Evolutionary conservation across 2,888 invertebrate genomes (phyloP), one percentile per base, ranked within the genome.

Genomic region (Thera obeliscata): DNA sequence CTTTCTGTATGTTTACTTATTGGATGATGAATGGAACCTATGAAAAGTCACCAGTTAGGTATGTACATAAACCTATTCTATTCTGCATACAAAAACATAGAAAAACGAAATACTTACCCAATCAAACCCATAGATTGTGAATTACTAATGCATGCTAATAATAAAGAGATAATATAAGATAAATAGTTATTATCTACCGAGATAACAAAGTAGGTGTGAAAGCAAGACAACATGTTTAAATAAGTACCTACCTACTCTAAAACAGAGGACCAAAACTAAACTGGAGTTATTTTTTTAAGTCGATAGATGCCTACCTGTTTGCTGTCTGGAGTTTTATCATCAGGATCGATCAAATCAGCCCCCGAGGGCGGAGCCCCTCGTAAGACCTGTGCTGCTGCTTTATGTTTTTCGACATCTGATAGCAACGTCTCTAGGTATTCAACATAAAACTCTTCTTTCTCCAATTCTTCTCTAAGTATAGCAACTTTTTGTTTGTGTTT

Each of bases 401-500:
- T 97, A 83, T 97, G 96, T 81, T 96, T 96, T 84, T 97, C 97
- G 8, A 97, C 97, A 91, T 98, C 98, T 67, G 96, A 96, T 65
- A 98, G 89, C 74, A 98, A 90, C 73, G 97, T 95, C 85, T 98
- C 98, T 81, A 98, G 94, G 89, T 98, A 98, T 85, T 97, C 97
- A 9, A 98, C 98, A 84, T 98, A 98, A 82, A 97, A 96, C 84
- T 97, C 97, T 89, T 98, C 98, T 87, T 98, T 97, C 85, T 97
- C 97, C 74, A 98, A 94, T 89, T 98, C 98, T 86, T 97, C 97
- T 86, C 96, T 95, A 66, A 98, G 94, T 80, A 96, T 95, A 75
- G 95, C 94, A 74, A 98, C 97, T 94, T 97, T 97, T 88, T 97
- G 96, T 94, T 97, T 97, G 94, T 98, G 98, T 91, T 97, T 97